Percentiles rank a stretch among this genome's conserved stretches.
Evolutionary conservation across 2,797 vertebrate genomes (phyloP).

Genomic region (Gallinago solitaria): DNA sequence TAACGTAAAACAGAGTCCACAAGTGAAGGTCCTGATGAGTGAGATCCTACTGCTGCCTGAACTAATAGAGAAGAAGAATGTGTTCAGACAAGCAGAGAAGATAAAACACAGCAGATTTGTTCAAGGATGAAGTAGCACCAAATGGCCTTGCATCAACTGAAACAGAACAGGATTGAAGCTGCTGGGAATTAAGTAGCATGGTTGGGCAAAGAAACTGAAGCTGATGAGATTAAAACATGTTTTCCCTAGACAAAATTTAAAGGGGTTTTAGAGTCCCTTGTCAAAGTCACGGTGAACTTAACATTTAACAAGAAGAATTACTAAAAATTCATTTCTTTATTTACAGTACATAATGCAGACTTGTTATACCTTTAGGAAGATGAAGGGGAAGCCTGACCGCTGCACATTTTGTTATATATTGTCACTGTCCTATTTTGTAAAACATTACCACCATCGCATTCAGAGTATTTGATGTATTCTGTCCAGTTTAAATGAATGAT

Average conservation of each 20-base stretch:
- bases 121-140: slow-evolving; percentile 41
- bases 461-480: not conserved
- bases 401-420: not conserved
- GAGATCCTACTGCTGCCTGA: slow-evolving; percentile 5
- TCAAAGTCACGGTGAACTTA: not conserved
- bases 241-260: not conserved
- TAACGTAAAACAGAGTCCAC: not conserved
- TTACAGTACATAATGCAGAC: not conserved
- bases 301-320: not conserved
- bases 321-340: not conserved
- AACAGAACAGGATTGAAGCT: slow-evolving; percentile 9
- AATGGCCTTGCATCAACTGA: not conserved
- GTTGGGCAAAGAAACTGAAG: not conserved
- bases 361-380: not conserved
- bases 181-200: not conserved
- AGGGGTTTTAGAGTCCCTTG: not conserved
- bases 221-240: not conserved
- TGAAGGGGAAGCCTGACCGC: not conserved
- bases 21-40: not conserved
- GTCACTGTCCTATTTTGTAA: not conserved
- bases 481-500: not conserved
- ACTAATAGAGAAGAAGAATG: slow-evolving; percentile 37
- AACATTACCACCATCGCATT: not conserved
- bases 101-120: slow-evolving; percentile 32
- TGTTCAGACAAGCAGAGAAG: slow-evolving; percentile 34